Evolutionary conservation across 37 sponge, comb jelly and placozoan genomes (phyloP), one percentile per base, ranked within the genome.

Genomic region (Halisarca cf. caerulea): DNA sequence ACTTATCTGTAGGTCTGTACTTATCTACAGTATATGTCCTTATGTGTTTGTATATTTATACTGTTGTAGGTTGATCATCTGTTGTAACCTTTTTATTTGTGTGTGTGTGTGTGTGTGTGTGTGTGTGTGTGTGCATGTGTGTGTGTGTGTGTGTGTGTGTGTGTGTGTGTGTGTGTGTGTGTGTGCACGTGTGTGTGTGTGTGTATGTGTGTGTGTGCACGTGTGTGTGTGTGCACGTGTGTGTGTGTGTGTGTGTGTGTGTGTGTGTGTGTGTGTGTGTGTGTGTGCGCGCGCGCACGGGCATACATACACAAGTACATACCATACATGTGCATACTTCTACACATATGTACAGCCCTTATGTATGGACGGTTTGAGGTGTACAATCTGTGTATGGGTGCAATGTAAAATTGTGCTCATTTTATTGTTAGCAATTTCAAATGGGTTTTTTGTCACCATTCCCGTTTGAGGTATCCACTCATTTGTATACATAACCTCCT

Each of bases 131-230:
- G 9, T 14, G 11, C 11, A 11, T 47, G 51, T 47, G 28, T 45
- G 55, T 45, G 30, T 39, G 25, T 77, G 47, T 44, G 78, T 34
- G 38, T 30, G 64, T 28, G 82, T 37, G 39, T 2, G 43, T 43
- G 25, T 75, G 28, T 33, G 39, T 36, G 42, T 60, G 42, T 14
- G 32, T 83, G 78, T 85, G 80, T 66, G 86, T 59, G 68, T 79
- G 69, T 78, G 43, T 33, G 20, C 4, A 20, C 11, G 42, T 40
- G 42, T 34, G 39, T 39, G 20, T 38, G 30, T 39, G 42, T 72
- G 9, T 72, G 39, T 72, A 38, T 17, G 42, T 40, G 74, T 35
- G 74, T 72, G 39, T 72, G 14, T 11, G 38, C 30, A 38, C 15
- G 20, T 61, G 64, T 61, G 20, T 21, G n/a, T 61, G 64, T 61